These are phyloP conservation scores for Diacarnus erythraeanus DNA, from an alignment of 37 sponge, comb jelly and placozoan genomes.

Conservation along the genomic window DNA sequence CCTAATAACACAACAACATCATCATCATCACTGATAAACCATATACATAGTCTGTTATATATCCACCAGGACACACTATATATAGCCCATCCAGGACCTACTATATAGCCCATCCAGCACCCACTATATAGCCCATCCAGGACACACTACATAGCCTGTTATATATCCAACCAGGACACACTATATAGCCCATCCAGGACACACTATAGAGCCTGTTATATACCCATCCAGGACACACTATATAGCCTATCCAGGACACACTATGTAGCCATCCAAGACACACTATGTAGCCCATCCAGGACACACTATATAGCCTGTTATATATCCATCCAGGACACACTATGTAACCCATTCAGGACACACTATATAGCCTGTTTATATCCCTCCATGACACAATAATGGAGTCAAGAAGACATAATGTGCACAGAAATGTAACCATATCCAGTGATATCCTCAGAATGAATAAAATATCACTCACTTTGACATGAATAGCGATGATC, in stretches of 20 bases:
- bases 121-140: too few species aligned
- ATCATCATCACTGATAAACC: not conserved
- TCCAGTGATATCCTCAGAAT: too few species aligned
- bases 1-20: slow-evolving; percentile 12
- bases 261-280: not conserved
- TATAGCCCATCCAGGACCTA: too few species aligned
- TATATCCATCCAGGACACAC: too few species aligned
- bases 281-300: not conserved
- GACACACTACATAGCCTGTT: too few species aligned
- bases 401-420: too few species aligned
- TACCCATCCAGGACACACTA: too few species aligned
- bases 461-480: slow-evolving; percentile 36
- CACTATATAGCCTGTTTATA: not conserved
- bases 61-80: too few species aligned
- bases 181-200: not conserved
- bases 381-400: not conserved
- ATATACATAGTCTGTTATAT: not conserved
- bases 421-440: too few species aligned
- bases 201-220: too few species aligned
- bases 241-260: not conserved
- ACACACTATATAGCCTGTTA: too few species aligned
- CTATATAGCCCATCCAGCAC: not conserved
- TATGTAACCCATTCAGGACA: not conserved
- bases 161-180: not conserved
- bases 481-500: slow-evolving; percentile 74